phyloP scores from a whole-genome alignment of 1,140 invertebrate species.

The Lanistes nyassanus region DNA sequence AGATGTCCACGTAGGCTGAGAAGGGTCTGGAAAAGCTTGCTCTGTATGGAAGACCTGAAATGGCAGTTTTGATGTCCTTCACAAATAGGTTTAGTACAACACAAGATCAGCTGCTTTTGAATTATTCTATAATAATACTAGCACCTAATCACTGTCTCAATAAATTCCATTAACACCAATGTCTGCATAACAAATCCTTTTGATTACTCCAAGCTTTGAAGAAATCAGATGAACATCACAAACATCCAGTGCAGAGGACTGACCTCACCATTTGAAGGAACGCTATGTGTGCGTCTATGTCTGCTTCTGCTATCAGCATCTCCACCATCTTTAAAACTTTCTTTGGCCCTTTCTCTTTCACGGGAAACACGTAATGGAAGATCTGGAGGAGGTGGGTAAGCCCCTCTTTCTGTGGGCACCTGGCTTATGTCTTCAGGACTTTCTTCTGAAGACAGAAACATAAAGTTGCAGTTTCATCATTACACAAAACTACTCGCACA shows the following conservation, averaged over 20 bases:
- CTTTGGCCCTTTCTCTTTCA: slow-evolving; percentile 5
- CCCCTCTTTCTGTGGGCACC: slow-evolving; percentile 30
- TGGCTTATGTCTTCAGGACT: slow-evolving; percentile 10
- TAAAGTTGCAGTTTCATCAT: too few relatives aligned
- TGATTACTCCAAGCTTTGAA: too few relatives aligned
- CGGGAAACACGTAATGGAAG: slow-evolving; percentile 24
- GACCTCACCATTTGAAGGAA: slow-evolving; percentile 27
- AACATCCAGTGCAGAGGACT: neutral
- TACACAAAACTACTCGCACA: too few relatives aligned
- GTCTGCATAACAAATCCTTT: too few relatives aligned
- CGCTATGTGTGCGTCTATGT: slow-evolving; percentile 40
- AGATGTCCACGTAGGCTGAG: neutral
- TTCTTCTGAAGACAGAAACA: slow-evolving; percentile 12
- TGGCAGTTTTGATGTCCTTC: neutral
- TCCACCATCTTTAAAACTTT: slow-evolving; percentile 24
- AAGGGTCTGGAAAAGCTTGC: slow-evolving; percentile 4
- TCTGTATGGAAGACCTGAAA: slow-evolving; percentile 5
- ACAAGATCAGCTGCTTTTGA: too few relatives aligned
- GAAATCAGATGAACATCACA: neutral
- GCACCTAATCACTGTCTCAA: too few relatives aligned
- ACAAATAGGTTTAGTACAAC: neutral
- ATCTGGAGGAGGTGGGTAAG: slow-evolving; percentile 36
- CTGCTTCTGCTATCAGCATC: slow-evolving; percentile 23
- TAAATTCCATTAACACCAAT: too few relatives aligned
- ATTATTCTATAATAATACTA: too few relatives aligned